These are phyloP conservation scores for Gryllus bimaculatus DNA, from an alignment of 1,140 invertebrate species.

Conservation along the genomic window DNA sequence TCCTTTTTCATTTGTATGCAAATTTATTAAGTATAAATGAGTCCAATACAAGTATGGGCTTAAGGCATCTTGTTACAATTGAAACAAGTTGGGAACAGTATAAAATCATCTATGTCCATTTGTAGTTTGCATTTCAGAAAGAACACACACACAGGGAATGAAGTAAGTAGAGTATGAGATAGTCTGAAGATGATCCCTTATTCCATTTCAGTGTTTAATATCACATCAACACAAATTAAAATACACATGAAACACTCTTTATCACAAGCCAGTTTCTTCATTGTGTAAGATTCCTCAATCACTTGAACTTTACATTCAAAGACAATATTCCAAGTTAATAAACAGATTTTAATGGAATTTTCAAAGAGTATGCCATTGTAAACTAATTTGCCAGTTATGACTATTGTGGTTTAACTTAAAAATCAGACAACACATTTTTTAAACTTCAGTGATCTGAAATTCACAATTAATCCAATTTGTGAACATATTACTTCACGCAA, in stretches of 20 bases:
- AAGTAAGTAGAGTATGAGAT: not conserved
- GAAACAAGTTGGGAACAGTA: not conserved
- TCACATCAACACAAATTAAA: not conserved
- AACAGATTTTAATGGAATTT: no score
- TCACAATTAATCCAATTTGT: not conserved
- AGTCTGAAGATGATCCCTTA: not conserved
- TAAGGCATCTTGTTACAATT: not conserved
- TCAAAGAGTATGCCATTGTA: no score
- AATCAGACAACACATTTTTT: no score
- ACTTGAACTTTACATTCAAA: no score
- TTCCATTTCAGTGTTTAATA: not conserved
- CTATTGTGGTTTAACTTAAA: no score
- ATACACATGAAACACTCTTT: not conserved
- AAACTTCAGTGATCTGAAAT: not conserved
- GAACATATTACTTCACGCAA: not conserved
- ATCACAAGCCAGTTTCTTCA: not conserved
- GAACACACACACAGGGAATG: not conserved
- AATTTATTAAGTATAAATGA: not conserved
- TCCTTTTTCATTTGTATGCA: not conserved
- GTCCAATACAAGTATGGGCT: constrained; percentile 3
- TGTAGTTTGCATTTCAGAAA: not conserved
- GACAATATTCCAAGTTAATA: no score
- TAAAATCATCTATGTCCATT: not conserved
- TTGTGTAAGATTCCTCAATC: no score
- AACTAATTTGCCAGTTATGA: no score